phyloP scores from a whole-genome alignment of 1,140 invertebrate genomes.

The Drosophila truncata region DNA sequence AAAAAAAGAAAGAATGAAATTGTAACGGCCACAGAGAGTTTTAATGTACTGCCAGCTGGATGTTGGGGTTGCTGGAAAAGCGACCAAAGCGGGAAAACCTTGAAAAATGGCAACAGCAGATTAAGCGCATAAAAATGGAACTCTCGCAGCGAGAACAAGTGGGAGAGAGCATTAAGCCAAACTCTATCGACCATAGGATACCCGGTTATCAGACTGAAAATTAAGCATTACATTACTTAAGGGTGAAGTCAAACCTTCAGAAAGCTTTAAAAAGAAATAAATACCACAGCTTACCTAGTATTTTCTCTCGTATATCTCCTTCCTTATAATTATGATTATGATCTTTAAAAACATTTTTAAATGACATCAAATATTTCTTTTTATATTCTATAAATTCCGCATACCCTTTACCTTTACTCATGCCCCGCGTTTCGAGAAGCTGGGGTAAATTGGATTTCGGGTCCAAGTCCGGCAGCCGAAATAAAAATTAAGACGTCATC shows the following conservation, averaged over 20 bases:
- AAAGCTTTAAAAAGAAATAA: too few relatives aligned
- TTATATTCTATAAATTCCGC: not conserved
- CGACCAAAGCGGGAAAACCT: constrained; percentile 33
- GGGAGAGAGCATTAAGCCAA: constrained; percentile 7
- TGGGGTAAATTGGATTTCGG: constrained; percentile 72
- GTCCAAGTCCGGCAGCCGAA: constrained; percentile 41
- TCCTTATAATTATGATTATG: too few relatives aligned
- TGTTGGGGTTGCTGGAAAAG: constrained; percentile 8
- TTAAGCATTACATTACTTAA: too few relatives aligned
- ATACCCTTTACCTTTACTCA: not conserved
- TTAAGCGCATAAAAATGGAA: constrained; percentile 78
- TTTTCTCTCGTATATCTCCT: too few relatives aligned
- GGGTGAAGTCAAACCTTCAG: too few relatives aligned
- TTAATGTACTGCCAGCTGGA: constrained; percentile 71
- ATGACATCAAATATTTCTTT: not conserved
- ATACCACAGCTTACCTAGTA: too few relatives aligned
- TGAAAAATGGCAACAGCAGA: constrained; percentile 78
- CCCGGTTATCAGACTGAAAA: not conserved
- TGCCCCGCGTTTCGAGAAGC: constrained; percentile 12
- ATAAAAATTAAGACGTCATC: constrained; percentile 84
- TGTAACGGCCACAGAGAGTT: constrained; percentile 76
- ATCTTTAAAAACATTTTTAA: too few relatives aligned
- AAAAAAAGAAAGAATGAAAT: constrained; percentile 47
- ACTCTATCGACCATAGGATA: not conserved
- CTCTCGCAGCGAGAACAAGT: constrained; percentile 13